A percentile compares a stretch with the other conserved stretches of the same genome.
phyloP scores from a whole-genome alignment of 2,797 vertebrate species.

The Epinephelus awoara region DNA sequence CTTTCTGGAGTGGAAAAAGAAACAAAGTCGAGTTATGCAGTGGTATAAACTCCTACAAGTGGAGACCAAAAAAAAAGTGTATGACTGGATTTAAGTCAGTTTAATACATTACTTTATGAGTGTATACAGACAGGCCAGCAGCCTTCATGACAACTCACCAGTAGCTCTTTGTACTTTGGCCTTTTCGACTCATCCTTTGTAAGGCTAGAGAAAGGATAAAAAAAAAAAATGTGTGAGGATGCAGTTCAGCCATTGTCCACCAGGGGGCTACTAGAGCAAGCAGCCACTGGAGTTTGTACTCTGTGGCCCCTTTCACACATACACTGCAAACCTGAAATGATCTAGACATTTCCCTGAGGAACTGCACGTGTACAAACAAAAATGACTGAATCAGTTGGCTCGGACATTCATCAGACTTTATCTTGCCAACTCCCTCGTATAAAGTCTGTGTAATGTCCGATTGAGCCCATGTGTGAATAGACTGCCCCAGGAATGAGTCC shows the following conservation, averaged over 20 bases:
- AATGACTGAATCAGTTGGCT: no score
- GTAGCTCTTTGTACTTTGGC: conserved; percentile 99
- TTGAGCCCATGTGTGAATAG: no score
- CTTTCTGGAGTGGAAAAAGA: conserved; percentile 86
- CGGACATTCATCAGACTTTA: no score
- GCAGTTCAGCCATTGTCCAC: conserved; percentile 36
- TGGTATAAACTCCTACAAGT: no score
- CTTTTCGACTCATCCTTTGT: conserved; percentile 99
- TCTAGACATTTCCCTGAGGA: no score
- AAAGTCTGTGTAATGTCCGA: no score
- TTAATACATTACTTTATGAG: neutral
- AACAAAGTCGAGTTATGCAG: neutral
- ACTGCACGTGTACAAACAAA: no score
- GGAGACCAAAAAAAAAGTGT: neutral
- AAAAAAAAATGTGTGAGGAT: neutral
- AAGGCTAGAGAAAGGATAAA: conserved; percentile 86
- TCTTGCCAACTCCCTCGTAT: no score
- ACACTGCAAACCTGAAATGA: no score
- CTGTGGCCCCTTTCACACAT: no score
- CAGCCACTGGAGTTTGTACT: neutral
- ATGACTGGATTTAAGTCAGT: neutral
- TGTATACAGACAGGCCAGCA: neutral
- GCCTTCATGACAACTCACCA: conserved; percentile 88
- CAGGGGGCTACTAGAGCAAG: conserved; percentile 7
- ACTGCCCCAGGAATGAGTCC: no score